Conservation (phyloP, 2,797 vertebrate species). For the Tenualosa thibaudeaui region DNA sequence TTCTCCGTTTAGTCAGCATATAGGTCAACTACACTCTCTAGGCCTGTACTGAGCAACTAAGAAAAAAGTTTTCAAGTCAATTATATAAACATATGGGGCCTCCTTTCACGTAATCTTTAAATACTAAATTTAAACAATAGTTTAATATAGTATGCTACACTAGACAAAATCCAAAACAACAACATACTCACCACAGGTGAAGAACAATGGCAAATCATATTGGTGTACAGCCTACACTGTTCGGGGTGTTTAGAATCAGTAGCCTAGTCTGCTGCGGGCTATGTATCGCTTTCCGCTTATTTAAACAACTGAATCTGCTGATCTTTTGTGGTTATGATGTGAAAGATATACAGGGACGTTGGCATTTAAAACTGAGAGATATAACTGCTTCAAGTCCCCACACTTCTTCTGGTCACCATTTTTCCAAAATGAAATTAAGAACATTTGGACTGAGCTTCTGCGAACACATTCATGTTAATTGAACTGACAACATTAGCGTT, state of each 20-base stretch:
- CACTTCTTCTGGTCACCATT: background rate
- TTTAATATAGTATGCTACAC: background rate
- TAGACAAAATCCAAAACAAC: background rate
- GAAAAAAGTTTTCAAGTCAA: background rate
- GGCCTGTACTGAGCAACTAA: background rate
- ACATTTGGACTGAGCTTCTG: background rate
- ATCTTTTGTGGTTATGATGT: conserved; percentile 5
- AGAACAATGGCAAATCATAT: background rate
- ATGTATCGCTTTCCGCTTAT: conserved; percentile 19
- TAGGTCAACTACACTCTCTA: background rate
- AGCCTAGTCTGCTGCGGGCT: background rate
- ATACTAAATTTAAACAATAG: background rate
- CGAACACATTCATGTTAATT: background rate
- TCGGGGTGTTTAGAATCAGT: background rate
- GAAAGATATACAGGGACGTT: background rate
- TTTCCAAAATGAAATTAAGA: background rate
- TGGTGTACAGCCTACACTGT: background rate
- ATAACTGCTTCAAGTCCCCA: background rate
- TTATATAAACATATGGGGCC: background rate
- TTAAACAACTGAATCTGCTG: background rate
- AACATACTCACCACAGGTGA: background rate
- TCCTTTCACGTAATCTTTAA: background rate
- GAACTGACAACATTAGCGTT: background rate
- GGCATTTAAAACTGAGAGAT: background rate
- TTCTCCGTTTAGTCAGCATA: background rate